Evolutionary conservation across 2,113 vertebrate genomes (phyloP).

Genomic region (Rattus rattus): DNA sequence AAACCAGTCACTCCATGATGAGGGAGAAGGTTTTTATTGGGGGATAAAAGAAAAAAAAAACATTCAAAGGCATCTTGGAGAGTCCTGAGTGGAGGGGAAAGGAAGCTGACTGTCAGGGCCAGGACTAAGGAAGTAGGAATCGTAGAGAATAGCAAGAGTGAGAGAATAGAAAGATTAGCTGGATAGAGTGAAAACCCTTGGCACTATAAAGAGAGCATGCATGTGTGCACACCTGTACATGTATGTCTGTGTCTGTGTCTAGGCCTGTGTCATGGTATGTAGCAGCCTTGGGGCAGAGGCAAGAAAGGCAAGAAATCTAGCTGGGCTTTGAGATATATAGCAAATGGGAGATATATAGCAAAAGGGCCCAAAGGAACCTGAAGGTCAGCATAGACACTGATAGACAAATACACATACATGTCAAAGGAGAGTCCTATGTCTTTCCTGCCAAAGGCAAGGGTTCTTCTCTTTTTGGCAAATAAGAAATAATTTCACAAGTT

Average conservation of each 20-base stretch:
- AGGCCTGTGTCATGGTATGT: background rate
- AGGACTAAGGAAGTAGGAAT: background rate
- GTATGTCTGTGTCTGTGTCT: background rate
- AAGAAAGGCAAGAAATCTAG: background rate
- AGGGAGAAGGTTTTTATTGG: background rate
- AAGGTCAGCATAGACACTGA: background rate
- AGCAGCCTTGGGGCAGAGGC: background rate
- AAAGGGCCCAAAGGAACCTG: background rate
- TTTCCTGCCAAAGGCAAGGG: background rate
- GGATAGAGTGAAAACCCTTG: background rate
- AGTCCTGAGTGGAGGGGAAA: background rate
- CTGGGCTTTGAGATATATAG: background rate
- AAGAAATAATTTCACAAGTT: background rate
- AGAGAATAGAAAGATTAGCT: background rate
- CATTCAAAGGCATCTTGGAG: background rate
- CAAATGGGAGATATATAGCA: accelerated
- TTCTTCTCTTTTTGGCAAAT: background rate
- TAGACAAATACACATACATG: accelerated
- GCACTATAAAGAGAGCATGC: background rate
- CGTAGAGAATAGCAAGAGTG: background rate
- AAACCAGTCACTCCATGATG: background rate
- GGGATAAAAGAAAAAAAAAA: background rate
- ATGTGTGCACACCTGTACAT: background rate
- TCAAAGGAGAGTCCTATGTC: background rate
- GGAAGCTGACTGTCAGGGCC: background rate